Evolutionary conservation across 2,113 vertebrate genomes (phyloP).

Genomic region (Gymnogyps californianus): DNA sequence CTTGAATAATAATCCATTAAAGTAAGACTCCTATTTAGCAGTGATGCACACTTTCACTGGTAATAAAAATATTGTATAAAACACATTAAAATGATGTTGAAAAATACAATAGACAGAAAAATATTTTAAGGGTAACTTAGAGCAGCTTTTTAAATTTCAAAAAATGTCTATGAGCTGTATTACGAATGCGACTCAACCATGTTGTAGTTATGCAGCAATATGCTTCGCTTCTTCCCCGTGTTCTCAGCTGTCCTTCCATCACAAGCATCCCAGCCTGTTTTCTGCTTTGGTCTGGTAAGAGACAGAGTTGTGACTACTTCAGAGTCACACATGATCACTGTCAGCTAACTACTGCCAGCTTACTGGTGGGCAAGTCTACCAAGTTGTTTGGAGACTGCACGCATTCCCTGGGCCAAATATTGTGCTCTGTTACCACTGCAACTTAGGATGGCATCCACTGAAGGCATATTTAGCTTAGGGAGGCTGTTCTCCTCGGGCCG

Average conservation of each 20-base stretch:
- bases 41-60: neutral
- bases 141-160: neutral
- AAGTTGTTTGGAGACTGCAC: too few relatives aligned
- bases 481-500: neutral
- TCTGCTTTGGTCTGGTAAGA: neutral
- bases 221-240: accelerated
- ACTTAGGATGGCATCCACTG: neutral
- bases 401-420: accelerated
- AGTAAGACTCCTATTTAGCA: neutral
- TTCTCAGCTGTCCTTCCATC: neutral
- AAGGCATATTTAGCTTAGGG: neutral
- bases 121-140: neutral
- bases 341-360: neutral
- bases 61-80: neutral
- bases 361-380: neutral
- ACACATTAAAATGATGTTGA: neutral
- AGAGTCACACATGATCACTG: neutral
- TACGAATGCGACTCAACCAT: neutral
- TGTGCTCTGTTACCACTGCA: neutral
- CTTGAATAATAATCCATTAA: neutral
- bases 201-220: neutral
- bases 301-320: neutral
- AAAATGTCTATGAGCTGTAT: neutral
- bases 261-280: neutral
- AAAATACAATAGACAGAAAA: neutral